Conservation (phyloP, 2,113 vertebrate genomes). For the Brachyistius frenatus region DNA sequence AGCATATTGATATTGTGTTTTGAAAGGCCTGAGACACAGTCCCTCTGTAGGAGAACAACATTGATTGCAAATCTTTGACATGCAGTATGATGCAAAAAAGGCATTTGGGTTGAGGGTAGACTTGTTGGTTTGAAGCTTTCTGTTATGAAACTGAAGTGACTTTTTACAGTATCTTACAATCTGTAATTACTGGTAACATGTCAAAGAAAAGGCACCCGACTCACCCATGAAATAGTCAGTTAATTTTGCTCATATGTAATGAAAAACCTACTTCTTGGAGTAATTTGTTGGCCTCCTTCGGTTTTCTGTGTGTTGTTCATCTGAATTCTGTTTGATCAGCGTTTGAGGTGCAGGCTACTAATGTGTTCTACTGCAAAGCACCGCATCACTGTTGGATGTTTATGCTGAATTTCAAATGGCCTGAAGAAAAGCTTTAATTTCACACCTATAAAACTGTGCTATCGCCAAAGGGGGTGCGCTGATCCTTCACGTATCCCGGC, state of each 20-base stretch:
- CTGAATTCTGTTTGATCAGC: constrained; percentile 30
- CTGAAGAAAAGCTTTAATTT: constrained; percentile 62
- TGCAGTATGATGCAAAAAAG: too few species aligned
- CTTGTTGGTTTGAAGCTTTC: too few species aligned
- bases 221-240: constrained; percentile 29
- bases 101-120: too few species aligned
- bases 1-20: too few species aligned
- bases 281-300: constrained; percentile 34
- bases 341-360: constrained; percentile 33
- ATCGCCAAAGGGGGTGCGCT: constrained; percentile 14
- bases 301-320: constrained; percentile 15
- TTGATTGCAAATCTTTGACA: too few species aligned
- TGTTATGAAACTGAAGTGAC: neutral
- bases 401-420: constrained; percentile 53
- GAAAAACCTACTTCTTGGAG: constrained; percentile 32
- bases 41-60: too few species aligned
- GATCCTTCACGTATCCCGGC: constrained; percentile 30
- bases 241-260: constrained; percentile 30
- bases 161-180: constrained; percentile 4
- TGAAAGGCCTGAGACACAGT: too few species aligned
- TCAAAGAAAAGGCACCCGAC: too few species aligned
- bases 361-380: constrained; percentile 24
- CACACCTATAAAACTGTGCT: constrained; percentile 50
- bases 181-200: too few species aligned
- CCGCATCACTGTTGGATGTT: constrained; percentile 50